These are phyloP conservation scores for Bombus pyrosoma DNA, from an alignment of 1,140 invertebrate genomes.

Conservation along the genomic window DNA sequence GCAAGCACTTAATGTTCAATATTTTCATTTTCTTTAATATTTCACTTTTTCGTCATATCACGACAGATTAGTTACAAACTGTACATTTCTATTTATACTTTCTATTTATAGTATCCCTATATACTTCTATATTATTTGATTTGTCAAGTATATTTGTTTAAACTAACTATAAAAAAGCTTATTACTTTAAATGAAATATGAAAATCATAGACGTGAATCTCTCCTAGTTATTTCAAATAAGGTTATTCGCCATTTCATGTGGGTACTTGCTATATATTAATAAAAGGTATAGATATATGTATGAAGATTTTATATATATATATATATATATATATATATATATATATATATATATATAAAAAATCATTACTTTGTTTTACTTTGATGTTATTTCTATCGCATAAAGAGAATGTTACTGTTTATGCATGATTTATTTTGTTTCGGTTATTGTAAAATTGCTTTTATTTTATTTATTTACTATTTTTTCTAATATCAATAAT, in stretches of 20 bases:
- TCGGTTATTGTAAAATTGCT: slow-evolving; percentile 12
- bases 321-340: no score
- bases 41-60: slow-evolving; percentile 8
- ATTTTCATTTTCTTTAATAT: slow-evolving; percentile 27
- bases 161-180: slow-evolving; percentile 9
- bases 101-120: neutral
- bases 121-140: slow-evolving; percentile 33
- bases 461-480: neutral
- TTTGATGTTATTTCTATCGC: slow-evolving; percentile 44
- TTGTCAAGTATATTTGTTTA: slow-evolving; percentile 32
- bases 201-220: slow-evolving; percentile 56
- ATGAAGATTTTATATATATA: no score
- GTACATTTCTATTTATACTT: slow-evolving; percentile 32
- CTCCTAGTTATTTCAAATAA: slow-evolving; percentile 33
- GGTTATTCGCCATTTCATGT: slow-evolving; percentile 58
- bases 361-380: slow-evolving; percentile 6
- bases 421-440: slow-evolving; percentile 13
- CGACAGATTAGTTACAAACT: slow-evolving; percentile 8
- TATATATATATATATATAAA: no score
- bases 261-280: slow-evolving; percentile 35
- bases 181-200: slow-evolving; percentile 27
- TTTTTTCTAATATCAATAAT: neutral
- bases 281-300: neutral
- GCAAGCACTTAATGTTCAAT: slow-evolving; percentile 51
- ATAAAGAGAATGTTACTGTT: slow-evolving; percentile 38